A percentile compares a stretch with the other conserved stretches of the same genome.
Conservation (phyloP, 1,140 invertebrate species). For the Solen grandis region DNA sequence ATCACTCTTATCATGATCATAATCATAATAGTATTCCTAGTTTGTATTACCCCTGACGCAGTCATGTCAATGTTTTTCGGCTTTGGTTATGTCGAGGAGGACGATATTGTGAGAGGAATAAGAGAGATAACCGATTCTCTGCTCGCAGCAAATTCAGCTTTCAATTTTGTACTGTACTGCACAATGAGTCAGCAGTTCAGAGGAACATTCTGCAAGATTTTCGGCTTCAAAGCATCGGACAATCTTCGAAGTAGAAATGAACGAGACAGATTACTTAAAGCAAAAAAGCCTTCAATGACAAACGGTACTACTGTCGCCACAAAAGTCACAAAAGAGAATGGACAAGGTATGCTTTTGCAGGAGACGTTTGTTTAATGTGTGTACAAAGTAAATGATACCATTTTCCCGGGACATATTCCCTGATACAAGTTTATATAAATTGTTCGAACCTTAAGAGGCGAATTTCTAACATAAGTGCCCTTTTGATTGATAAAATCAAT, state of each 20-base stretch:
- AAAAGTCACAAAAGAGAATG: background rate
- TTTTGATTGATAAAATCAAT: too few relatives aligned
- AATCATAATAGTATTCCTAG: constrained; percentile 88
- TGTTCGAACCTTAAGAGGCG: too few relatives aligned
- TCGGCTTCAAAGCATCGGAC: constrained; percentile 18
- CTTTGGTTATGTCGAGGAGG: constrained; percentile 79
- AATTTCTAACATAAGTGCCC: too few relatives aligned
- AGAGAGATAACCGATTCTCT: constrained; percentile 90
- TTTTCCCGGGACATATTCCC: too few relatives aligned
- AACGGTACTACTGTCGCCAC: background rate
- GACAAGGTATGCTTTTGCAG: background rate
- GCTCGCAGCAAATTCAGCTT: constrained; percentile 87
- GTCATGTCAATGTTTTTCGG: constrained; percentile 82
- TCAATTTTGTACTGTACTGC: constrained; percentile 90
- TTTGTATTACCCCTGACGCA: constrained; percentile 89
- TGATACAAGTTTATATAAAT: too few relatives aligned
- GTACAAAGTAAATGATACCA: too few relatives aligned
- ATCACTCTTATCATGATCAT: constrained; percentile 90
- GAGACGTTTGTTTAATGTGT: background rate
- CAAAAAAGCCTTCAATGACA: background rate
- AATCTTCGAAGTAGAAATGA: background rate
- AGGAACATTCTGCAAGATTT: constrained; percentile 76
- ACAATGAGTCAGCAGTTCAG: constrained; percentile 88
- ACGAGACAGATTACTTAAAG: constrained; percentile 4
- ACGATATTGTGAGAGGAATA: constrained; percentile 82